Conservation (phyloP, 1,140 invertebrate genomes). For the Drosophila prosaltans region DNA sequence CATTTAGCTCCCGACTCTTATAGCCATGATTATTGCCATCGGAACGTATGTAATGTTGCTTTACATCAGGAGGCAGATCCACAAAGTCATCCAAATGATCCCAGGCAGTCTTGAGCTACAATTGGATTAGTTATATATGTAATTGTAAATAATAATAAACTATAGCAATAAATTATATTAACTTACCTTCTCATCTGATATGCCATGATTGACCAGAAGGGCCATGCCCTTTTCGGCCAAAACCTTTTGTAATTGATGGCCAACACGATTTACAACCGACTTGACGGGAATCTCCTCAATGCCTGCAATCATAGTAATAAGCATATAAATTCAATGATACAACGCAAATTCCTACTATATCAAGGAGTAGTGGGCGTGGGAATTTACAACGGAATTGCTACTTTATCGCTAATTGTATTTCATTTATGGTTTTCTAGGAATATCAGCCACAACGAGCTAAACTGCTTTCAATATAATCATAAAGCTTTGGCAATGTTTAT, state of each 20-base stretch:
- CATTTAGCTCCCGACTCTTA: constrained; percentile 85
- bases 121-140: constrained; percentile 36
- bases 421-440: constrained; percentile 54
- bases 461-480: constrained; percentile 43
- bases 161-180: constrained; percentile 66
- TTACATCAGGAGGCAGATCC: constrained; percentile 85
- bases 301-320: constrained; percentile 83
- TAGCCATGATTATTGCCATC: constrained; percentile 87
- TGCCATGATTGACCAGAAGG: constrained; percentile 89
- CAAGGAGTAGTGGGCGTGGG: constrained; percentile 46
- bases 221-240: constrained; percentile 88
- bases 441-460: neutral
- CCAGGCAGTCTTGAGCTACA: constrained; percentile 87
- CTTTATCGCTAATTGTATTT: constrained; percentile 52
- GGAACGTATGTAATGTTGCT: constrained; percentile 85
- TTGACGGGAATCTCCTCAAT: constrained; percentile 87
- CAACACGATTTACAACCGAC: constrained; percentile 88
- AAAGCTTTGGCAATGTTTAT: constrained; percentile 41
- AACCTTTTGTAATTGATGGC: constrained; percentile 87
- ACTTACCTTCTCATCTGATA: constrained; percentile 88
- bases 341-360: too few relatives aligned
- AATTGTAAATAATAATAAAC: constrained; percentile 18
- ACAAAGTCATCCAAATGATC: constrained; percentile 88
- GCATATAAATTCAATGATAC: too few relatives aligned
- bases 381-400: constrained; percentile 53